Conservation (phyloP, 1,140 invertebrate genomes). For the Sesamia nonagrioides region DNA sequence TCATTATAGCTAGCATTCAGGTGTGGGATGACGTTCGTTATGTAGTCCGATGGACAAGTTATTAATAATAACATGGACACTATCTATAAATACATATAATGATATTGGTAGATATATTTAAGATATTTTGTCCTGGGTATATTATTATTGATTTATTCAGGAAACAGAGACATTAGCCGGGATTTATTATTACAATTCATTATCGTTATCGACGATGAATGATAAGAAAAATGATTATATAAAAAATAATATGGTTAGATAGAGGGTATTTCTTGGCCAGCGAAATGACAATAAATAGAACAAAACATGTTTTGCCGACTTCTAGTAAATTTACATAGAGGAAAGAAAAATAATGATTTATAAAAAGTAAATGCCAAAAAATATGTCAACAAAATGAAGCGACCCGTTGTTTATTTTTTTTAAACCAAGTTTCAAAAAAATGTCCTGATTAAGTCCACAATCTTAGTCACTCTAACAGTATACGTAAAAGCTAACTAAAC, state of each 20-base stretch:
- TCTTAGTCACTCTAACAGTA: conserved; percentile 24
- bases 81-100: background rate
- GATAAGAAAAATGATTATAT: too few relatives aligned
- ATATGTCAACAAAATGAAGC: too few relatives aligned
- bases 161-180: background rate
- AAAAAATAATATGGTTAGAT: too few relatives aligned
- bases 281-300: too few relatives aligned
- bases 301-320: too few relatives aligned
- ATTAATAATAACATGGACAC: background rate
- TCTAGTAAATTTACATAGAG: too few relatives aligned
- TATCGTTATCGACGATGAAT: too few relatives aligned
- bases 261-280: too few relatives aligned
- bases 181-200: background rate
- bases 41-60: conserved; percentile 7
- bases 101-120: background rate
- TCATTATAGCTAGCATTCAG: conserved; percentile 69
- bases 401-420: too few relatives aligned
- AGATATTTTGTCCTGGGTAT: background rate
- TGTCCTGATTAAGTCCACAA: background rate
- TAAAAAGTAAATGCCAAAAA: too few relatives aligned
- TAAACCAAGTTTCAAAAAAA: background rate
- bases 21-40: conserved; percentile 28
- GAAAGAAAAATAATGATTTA: too few relatives aligned
- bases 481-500: conserved; percentile 18
- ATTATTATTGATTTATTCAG: background rate